These are phyloP conservation scores for Herminia tarsipennalis DNA, from an alignment of 2,888 invertebrate genomes.

Conservation along the genomic window DNA sequence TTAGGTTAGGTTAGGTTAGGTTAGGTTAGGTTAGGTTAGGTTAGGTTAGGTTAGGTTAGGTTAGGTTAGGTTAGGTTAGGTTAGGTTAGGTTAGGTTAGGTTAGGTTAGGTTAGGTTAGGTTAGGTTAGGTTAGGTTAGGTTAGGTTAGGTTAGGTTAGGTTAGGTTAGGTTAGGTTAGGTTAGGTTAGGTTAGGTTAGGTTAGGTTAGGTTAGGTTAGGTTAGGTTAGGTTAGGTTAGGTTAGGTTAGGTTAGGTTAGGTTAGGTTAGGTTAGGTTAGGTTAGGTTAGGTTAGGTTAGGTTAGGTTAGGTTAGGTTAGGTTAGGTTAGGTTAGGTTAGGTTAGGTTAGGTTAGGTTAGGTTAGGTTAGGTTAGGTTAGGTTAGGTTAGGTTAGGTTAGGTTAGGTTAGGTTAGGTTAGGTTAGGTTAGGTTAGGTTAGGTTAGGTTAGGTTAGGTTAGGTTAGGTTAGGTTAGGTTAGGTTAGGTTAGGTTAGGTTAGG, in stretches of 20 bases:
- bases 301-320: conserved; percentile 2
- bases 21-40: conserved; percentile 2
- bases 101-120: conserved; percentile 2
- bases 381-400: conserved; percentile 2
- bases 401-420: conserved; percentile 2
- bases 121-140: conserved; percentile 2
- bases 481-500: conserved; percentile 2
- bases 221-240: conserved; percentile 2
- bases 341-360: conserved; percentile 2
- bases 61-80: conserved; percentile 2
- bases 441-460: conserved; percentile 2
- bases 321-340: conserved; percentile 2
- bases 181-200: conserved; percentile 2
- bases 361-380: conserved; percentile 2
- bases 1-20: conserved; percentile 2
- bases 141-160: conserved; percentile 2
- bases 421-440: conserved; percentile 2
- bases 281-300: conserved; percentile 2
- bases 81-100: conserved; percentile 2
- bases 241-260: conserved; percentile 2
- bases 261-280: conserved; percentile 2
- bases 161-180: conserved; percentile 2
- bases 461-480: conserved; percentile 2
- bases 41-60: conserved; percentile 2
- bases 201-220: conserved; percentile 2